Conservation (phyloP, 2,888 invertebrate genomes). For the Xylota segnis region DNA sequence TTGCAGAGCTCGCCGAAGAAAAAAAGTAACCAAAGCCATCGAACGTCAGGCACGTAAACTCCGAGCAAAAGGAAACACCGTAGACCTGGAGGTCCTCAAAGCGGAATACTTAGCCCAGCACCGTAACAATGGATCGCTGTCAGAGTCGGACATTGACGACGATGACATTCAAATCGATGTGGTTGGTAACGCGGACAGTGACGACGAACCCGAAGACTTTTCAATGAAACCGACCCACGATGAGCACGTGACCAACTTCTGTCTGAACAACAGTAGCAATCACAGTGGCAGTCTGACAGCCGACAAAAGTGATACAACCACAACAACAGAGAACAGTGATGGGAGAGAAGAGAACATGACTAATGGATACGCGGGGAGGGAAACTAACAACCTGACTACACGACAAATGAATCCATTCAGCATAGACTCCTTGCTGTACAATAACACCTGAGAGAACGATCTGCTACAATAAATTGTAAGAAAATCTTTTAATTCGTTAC, state of each 20-base stretch:
- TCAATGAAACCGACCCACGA: conserved; percentile 84
- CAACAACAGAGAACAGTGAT: conserved; percentile 38
- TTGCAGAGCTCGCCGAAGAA: conserved; percentile 91
- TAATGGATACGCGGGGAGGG: conserved; percentile 82
- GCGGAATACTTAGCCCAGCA: conserved; percentile 92
- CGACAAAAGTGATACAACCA: conserved; percentile 43
- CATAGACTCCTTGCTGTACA: conserved; percentile 92
- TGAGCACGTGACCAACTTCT: conserved; percentile 85
- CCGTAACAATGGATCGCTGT: conserved; percentile 85
- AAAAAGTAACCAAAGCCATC: conserved; percentile 94
- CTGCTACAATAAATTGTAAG: not conserved
- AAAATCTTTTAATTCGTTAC: not conserved
- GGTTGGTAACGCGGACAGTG: conserved; percentile 90
- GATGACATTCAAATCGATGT: conserved; percentile 91
- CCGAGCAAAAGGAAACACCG: conserved; percentile 93
- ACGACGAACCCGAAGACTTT: conserved; percentile 84
- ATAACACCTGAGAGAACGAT: conserved; percentile 74
- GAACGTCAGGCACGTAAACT: conserved; percentile 96
- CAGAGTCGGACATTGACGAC: conserved; percentile 86
- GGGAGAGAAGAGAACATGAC: conserved; percentile 81
- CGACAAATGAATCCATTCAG: conserved; percentile 90
- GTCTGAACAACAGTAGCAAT: conserved; percentile 83
- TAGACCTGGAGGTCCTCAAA: conserved; percentile 91
- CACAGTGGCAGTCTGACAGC: conserved; percentile 52
- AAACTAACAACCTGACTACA: conserved; percentile 85